Conservation (phyloP, 2,113 vertebrate genomes). For the Myotis brandtii region DNA sequence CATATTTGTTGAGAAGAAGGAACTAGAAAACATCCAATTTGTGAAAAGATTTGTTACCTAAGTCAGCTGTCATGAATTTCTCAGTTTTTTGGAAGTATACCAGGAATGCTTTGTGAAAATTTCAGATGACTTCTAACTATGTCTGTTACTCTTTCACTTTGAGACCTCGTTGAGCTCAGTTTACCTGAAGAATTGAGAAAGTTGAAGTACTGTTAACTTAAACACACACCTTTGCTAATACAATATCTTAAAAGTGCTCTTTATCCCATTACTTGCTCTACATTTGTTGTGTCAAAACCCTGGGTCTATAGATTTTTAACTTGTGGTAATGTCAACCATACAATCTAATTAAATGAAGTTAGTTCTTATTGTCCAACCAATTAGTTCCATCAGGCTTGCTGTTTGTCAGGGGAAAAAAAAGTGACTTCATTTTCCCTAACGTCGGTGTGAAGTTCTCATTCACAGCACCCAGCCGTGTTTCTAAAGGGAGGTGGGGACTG, state of each 20-base stretch:
- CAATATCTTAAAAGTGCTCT: neutral
- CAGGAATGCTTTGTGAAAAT: constrained; percentile 13
- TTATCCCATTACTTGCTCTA: neutral
- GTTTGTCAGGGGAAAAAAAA: neutral
- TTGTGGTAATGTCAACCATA: neutral
- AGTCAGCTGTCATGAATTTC: constrained; percentile 2
- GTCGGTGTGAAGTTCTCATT: neutral
- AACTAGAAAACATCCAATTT: constrained; percentile 23
- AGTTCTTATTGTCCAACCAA: neutral
- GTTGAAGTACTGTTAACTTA: neutral
- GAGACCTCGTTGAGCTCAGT: neutral
- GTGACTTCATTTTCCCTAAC: neutral
- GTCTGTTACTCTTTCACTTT: neutral
- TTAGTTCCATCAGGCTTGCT: neutral
- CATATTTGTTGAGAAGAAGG: constrained; percentile 37
- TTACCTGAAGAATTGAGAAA: neutral
- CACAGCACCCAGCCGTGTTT: neutral
- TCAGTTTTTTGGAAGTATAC: neutral
- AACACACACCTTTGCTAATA: neutral
- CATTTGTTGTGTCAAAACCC: constrained; percentile 14
- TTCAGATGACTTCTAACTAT: neutral
- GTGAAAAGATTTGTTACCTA: constrained; percentile 26
- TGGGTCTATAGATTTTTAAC: constrained; percentile 18
- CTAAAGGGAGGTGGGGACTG: neutral
- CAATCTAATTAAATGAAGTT: neutral